Conservation (phyloP, 2,797 vertebrate genomes). For the Esox masquinongy region DNA sequence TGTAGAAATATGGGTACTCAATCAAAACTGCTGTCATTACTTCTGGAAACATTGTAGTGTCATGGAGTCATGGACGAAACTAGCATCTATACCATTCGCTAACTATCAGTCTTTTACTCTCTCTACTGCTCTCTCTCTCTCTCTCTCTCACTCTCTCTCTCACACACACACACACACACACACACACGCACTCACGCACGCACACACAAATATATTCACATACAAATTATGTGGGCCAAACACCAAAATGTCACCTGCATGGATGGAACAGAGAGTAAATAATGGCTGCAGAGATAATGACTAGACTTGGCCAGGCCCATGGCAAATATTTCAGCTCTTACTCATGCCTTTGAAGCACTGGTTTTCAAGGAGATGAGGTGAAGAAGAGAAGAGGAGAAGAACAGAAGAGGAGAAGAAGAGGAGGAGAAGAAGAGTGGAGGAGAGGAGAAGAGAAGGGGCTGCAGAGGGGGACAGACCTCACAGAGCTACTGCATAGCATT, state of each 20-base stretch:
- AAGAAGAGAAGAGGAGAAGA: neutral
- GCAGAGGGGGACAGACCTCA: neutral
- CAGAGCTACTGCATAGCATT: neutral
- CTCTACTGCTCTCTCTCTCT: neutral
- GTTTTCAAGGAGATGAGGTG: slow-evolving; percentile 35
- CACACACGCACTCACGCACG: slow-evolving; percentile 4
- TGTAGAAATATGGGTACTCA: neutral
- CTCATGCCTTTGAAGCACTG: slow-evolving; percentile 45
- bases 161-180: neutral
- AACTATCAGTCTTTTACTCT: slow-evolving; percentile 5
- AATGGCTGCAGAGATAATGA: slow-evolving; percentile 50
- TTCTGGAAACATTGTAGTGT: neutral
- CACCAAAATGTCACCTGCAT: slow-evolving; percentile 54
- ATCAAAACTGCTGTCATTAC: neutral
- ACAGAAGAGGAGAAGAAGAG: neutral
- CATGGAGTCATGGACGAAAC: neutral
- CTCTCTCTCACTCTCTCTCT: slow-evolving; percentile 17
- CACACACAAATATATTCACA: neutral
- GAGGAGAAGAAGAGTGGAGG: slow-evolving; percentile 11
- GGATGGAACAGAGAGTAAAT: slow-evolving; percentile 52
- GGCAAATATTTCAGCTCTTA: slow-evolving; percentile 58
- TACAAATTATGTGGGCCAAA: slow-evolving; percentile 7
- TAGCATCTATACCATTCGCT: neutral
- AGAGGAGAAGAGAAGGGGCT: neutral
- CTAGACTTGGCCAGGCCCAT: slow-evolving; percentile 65